phyloP scores from a whole-genome alignment of 2,113 vertebrate species.

The Ameiurus melas region DNA sequence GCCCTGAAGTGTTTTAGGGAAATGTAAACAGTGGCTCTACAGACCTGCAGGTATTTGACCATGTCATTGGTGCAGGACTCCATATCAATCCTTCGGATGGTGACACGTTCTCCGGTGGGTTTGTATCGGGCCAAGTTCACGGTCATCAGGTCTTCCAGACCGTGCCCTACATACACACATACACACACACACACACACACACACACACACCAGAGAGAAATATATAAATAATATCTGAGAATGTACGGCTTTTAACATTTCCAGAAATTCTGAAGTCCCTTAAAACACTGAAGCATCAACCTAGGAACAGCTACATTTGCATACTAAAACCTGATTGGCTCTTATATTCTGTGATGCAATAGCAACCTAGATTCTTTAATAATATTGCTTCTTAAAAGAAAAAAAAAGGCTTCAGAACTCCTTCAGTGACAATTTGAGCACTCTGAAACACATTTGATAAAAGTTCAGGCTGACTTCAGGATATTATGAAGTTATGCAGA shows the following conservation, averaged over 20 bases:
- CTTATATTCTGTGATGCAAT: background rate
- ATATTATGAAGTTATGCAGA: background rate
- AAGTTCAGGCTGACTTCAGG: no score
- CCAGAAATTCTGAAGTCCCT: background rate
- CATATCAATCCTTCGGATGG: constrained; percentile 88
- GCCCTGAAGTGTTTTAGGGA: background rate
- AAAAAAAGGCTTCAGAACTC: background rate
- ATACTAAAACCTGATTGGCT: background rate
- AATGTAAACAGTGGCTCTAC: background rate
- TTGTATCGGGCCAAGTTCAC: constrained; percentile 90
- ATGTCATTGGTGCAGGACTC: constrained; percentile 97
- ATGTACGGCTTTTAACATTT: background rate
- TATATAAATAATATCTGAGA: background rate
- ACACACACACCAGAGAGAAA: background rate
- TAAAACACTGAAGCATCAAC: background rate
- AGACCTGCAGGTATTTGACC: constrained; percentile 93
- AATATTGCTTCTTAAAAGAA: background rate
- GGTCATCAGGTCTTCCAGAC: constrained; percentile 92
- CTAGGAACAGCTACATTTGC: background rate
- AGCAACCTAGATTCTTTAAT: background rate
- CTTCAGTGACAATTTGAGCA: background rate
- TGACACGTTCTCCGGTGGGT: constrained; percentile 86
- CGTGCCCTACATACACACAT: constrained; percentile 75
- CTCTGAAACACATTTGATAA: background rate
- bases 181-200: background rate